phyloP scores from a whole-genome alignment of 2,888 invertebrate genomes.

The Strigamia maritima region DNA sequence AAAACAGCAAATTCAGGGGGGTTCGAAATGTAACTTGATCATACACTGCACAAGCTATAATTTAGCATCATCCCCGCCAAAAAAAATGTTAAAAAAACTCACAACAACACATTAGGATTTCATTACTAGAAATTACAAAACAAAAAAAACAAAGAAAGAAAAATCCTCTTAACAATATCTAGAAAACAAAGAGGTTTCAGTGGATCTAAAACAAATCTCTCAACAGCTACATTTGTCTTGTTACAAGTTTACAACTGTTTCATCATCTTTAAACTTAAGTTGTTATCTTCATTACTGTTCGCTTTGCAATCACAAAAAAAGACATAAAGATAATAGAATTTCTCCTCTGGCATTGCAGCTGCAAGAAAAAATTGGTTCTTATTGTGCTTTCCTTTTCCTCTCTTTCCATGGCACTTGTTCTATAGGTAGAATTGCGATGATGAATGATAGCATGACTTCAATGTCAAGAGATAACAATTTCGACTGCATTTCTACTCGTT shows the following conservation, averaged over 20 bases:
- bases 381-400: neutral
- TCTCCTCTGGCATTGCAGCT: constrained; percentile 4
- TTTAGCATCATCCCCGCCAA: no score
- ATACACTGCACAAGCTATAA: neutral
- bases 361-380: neutral
- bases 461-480: neutral
- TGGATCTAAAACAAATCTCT: neutral
- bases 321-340: constrained; percentile 4
- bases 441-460: constrained; percentile 4
- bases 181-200: neutral
- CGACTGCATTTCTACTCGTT: neutral
- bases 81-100: neutral
- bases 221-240: neutral
- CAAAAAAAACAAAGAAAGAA: no score
- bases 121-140: no score
- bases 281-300: constrained; percentile 4
- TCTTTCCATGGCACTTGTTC: constrained; percentile 4
- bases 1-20: neutral
- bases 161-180: neutral
- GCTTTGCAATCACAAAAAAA: neutral
- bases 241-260: neutral
- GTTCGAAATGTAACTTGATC: neutral
- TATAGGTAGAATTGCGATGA: neutral
- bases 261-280: neutral
- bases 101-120: neutral